Conservation (phyloP, 1,140 invertebrate genomes). For the Reticulitermes speratus region DNA sequence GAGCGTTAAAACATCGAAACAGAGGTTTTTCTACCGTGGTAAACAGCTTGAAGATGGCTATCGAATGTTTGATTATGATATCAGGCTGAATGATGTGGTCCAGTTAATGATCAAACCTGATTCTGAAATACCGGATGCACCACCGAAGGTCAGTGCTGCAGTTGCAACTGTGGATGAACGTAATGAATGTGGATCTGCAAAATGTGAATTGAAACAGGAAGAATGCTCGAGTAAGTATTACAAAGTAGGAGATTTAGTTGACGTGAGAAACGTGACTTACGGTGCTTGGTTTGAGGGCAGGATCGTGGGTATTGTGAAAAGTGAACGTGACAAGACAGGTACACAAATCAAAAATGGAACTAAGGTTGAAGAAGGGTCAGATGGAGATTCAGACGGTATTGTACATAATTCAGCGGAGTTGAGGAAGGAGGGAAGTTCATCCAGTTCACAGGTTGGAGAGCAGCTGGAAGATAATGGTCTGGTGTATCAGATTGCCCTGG, state of each 20-base stretch:
- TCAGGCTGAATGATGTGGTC: slow-evolving; percentile 77
- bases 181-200: slow-evolving; percentile 39
- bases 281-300: slow-evolving; percentile 67
- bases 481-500: slow-evolving; percentile 53
- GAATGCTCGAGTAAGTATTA: slow-evolving; percentile 58
- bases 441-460: no score
- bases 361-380: no score
- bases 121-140: slow-evolving; percentile 19
- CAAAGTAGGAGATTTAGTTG: slow-evolving; percentile 67
- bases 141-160: slow-evolving; percentile 17
- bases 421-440: no score
- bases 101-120: slow-evolving; percentile 61
- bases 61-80: slow-evolving; percentile 73
- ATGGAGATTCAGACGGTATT: no score
- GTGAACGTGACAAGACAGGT: slow-evolving; percentile 42
- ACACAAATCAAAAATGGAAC: slow-evolving; percentile 41
- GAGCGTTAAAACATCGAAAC: slow-evolving; percentile 55
- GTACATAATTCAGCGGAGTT: no score
- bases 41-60: slow-evolving; percentile 78
- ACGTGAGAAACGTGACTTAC: slow-evolving; percentile 56
- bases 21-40: slow-evolving; percentile 73
- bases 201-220: slow-evolving; percentile 35
- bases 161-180: slow-evolving; percentile 35
- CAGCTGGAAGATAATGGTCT: slow-evolving; percentile 39
- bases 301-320: slow-evolving; percentile 49